These are phyloP conservation scores for Bombus soroeensis DNA, from an alignment of 1,140 invertebrate genomes.

Conservation along the genomic window DNA sequence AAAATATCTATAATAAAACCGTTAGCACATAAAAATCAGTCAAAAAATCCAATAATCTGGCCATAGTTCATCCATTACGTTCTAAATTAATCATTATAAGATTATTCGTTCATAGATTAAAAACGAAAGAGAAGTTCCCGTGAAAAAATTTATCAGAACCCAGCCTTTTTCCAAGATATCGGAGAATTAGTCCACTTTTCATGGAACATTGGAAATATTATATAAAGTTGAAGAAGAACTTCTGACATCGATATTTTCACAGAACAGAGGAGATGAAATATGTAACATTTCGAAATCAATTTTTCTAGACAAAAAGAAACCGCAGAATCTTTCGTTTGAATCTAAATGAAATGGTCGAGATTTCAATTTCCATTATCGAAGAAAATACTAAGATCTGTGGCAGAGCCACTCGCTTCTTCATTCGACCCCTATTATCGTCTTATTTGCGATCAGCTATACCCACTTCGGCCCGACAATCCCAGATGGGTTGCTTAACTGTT, in stretches of 20 bases:
- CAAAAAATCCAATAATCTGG: not conserved
- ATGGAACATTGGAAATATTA: not conserved
- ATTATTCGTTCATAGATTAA: not conserved
- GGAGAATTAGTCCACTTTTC: not conserved
- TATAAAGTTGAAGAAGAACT: not conserved
- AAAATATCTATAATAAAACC: not conserved
- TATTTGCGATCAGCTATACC: conserved; percentile 48
- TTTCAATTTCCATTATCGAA: conserved; percentile 33
- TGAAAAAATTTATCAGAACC: not conserved
- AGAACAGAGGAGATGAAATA: not conserved
- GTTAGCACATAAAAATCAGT: not conserved
- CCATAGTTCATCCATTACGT: not conserved
- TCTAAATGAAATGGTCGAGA: not conserved
- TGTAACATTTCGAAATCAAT: not conserved
- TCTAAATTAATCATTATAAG: not conserved
- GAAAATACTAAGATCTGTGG: conserved; percentile 14
- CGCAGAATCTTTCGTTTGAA: not conserved
- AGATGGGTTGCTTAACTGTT: conserved; percentile 37
- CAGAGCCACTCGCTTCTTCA: conserved; percentile 20
- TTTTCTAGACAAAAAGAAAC: too few species aligned
- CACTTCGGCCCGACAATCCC: conserved; percentile 16
- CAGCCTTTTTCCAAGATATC: not conserved
- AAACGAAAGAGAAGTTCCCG: not conserved
- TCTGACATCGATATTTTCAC: not conserved
- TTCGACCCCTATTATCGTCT: conserved; percentile 28